Conservation (phyloP, 2,113 vertebrate species). For the Hystrix brachyura region DNA sequence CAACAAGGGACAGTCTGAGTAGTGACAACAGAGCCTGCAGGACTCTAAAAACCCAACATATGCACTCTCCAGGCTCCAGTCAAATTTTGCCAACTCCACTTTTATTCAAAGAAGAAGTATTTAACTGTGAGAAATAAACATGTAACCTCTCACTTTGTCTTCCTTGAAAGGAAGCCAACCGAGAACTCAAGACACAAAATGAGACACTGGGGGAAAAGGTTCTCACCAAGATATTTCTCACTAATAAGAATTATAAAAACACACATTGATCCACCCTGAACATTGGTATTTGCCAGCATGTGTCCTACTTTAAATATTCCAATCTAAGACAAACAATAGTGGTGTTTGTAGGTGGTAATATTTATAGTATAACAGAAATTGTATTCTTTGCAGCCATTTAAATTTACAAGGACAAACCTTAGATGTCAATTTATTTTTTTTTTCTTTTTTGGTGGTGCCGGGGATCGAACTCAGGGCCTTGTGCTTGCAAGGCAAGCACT, state of each 20-base stretch:
- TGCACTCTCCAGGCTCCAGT: background rate
- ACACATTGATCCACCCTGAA: background rate
- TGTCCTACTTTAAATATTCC: background rate
- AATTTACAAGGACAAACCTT: background rate
- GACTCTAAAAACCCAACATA: background rate
- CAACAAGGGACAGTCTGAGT: background rate
- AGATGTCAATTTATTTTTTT: background rate
- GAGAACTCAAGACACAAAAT: background rate
- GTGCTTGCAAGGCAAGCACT: too few relatives aligned
- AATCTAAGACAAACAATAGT: background rate
- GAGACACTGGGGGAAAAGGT: background rate
- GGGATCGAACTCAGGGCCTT: too few relatives aligned
- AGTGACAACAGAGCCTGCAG: background rate
- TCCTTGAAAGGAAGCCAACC: constrained; percentile 2
- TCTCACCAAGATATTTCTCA: background rate
- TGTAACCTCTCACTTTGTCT: background rate
- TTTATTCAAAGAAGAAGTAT: background rate
- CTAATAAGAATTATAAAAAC: background rate
- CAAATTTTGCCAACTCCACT: background rate
- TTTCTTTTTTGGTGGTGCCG: too few relatives aligned
- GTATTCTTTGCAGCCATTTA: background rate
- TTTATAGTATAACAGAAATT: background rate
- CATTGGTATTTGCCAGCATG: background rate
- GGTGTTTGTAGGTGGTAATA: constrained; percentile 20
- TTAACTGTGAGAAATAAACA: constrained; percentile 38